Evolutionary conservation across 2,113 vertebrate genomes (phyloP).

Genomic region (Oceanites oceanicus): DNA sequence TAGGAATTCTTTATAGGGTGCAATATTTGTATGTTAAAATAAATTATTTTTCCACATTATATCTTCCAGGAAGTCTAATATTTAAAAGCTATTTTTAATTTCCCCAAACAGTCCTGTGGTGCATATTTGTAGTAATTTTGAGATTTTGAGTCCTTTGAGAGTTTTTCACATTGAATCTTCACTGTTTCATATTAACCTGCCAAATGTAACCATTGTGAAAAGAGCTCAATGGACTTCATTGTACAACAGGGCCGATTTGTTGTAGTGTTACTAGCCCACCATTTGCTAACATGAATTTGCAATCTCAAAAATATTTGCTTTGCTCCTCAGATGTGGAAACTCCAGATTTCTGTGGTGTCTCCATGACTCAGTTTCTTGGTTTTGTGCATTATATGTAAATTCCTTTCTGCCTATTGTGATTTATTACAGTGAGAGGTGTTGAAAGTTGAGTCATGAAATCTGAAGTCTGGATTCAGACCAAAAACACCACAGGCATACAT

Average conservation of each 20-base stretch:
- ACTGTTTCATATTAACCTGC: not conserved
- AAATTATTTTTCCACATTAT: not conserved
- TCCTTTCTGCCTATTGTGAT: conserved; percentile 39
- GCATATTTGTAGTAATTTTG: not conserved
- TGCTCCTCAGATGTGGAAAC: conserved; percentile 22
- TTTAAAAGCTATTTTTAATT: not conserved
- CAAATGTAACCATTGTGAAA: not conserved
- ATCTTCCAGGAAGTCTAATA: not conserved
- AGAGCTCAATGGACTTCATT: not conserved
- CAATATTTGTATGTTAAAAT: not conserved
- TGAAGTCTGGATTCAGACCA: conserved; percentile 41
- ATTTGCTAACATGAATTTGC: not conserved
- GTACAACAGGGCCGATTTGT: not conserved
- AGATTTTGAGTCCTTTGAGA: not conserved
- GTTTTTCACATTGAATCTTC: not conserved
- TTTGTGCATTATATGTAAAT: not conserved
- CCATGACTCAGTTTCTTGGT: not conserved
- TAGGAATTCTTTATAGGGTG: not conserved
- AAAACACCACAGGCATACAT: conserved; percentile 47
- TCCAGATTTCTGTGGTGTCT: conserved; percentile 7
- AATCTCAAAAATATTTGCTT: conserved; percentile 21
- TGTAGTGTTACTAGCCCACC: not conserved
- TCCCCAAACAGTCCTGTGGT: not conserved
- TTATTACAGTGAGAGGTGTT: conserved; percentile 54
- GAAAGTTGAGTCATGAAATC: conserved; percentile 58